phyloP scores from a whole-genome alignment of 1,140 invertebrate genomes.

The Dendroctonus ponderosae region DNA sequence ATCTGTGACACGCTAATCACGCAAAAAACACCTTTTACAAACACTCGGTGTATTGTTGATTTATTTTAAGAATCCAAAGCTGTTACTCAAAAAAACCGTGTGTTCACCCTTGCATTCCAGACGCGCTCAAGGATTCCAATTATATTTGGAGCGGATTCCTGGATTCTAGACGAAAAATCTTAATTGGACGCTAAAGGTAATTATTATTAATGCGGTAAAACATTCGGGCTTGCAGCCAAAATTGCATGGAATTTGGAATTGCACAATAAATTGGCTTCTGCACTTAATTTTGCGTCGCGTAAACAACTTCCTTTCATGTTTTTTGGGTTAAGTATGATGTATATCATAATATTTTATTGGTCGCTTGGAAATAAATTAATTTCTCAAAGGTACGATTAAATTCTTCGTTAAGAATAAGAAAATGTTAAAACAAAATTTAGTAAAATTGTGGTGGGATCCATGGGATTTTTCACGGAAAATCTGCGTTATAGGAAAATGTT shows the following conservation, averaged over 20 bases:
- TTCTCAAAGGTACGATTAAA: no score
- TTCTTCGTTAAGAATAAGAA: no score
- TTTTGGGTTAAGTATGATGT: slow-evolving; percentile 10
- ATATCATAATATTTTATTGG: no score
- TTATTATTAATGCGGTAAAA: slow-evolving; percentile 1
- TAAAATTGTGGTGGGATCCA: no score
- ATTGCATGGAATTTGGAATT: slow-evolving; percentile 12
- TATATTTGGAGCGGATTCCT: slow-evolving; percentile 4
- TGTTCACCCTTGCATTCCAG: slow-evolving; percentile 10
- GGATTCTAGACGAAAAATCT: slow-evolving; percentile 11
- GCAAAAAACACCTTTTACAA: no score
- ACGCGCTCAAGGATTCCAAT: neutral
- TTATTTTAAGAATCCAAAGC: slow-evolving; percentile 4
- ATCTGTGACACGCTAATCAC: no score
- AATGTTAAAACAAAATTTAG: no score
- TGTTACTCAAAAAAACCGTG: slow-evolving; percentile 3
- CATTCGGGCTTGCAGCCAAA: slow-evolving; percentile 17
- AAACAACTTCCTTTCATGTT: slow-evolving; percentile 18
- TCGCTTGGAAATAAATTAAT: no score
- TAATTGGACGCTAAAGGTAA: slow-evolving; percentile 18
- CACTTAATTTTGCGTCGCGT: slow-evolving; percentile 7
- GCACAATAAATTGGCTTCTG: slow-evolving; percentile 9
- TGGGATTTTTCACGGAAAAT: no score
- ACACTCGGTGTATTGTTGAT: neutral
- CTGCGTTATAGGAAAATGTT: no score